phyloP scores from a whole-genome alignment of 1,140 invertebrate species.

The Diprion similis region DNA sequence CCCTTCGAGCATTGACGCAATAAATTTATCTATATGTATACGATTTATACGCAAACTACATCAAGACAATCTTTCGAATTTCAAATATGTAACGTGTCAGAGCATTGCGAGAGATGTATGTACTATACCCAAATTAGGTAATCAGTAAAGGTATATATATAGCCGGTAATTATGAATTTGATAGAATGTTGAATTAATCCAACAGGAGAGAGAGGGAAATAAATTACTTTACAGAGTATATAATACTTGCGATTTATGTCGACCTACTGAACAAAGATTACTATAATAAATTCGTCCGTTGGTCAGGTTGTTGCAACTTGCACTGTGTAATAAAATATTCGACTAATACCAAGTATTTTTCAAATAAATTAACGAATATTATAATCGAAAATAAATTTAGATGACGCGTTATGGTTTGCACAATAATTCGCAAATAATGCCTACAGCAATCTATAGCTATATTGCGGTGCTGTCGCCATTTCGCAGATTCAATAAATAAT shows the following conservation, averaged over 20 bases:
- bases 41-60: not conserved
- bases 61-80: not conserved
- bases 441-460: too few relatives aligned
- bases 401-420: too few relatives aligned
- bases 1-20: not conserved
- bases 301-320: too few relatives aligned
- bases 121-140: not conserved
- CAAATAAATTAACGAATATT: too few relatives aligned
- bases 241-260: not conserved
- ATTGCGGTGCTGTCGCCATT: not conserved
- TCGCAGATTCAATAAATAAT: slow-evolving; percentile 20
- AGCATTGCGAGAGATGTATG: too few relatives aligned
- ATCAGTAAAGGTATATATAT: not conserved
- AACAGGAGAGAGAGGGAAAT: not conserved
- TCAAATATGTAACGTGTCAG: not conserved
- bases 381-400: too few relatives aligned
- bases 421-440: too few relatives aligned
- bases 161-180: not conserved
- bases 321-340: too few relatives aligned
- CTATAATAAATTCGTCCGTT: too few relatives aligned
- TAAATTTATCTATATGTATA: too few relatives aligned
- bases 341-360: too few relatives aligned
- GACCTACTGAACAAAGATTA: too few relatives aligned
- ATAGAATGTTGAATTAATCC: not conserved
- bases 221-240: not conserved